Percentiles rank a stretch among this genome's conserved stretches.
These are phyloP conservation scores for Neodiprion virginianus DNA, from an alignment of 1,140 invertebrate genomes.

Conservation along the genomic window DNA sequence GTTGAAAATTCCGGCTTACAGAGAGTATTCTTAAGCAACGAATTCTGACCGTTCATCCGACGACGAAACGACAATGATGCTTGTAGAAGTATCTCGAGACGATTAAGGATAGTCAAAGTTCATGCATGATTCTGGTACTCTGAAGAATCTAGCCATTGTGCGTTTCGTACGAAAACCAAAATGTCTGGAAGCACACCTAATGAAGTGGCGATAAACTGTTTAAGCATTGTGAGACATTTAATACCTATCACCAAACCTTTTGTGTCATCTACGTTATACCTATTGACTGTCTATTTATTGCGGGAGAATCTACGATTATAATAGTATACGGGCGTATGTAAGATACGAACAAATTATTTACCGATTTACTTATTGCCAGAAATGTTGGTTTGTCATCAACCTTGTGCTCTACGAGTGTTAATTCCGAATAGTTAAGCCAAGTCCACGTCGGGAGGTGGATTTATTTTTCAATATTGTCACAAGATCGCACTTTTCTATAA, in stretches of 20 bases:
- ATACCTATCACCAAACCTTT: background rate
- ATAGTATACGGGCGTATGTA: background rate
- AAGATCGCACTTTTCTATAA: background rate
- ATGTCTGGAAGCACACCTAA: slow-evolving; percentile 7
- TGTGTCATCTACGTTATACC: background rate
- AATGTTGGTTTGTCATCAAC: background rate
- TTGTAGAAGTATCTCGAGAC: background rate
- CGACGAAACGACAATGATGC: slow-evolving; percentile 1
- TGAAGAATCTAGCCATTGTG: background rate
- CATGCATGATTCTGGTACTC: background rate
- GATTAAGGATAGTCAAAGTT: background rate
- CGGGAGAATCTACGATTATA: background rate
- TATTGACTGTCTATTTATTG: background rate
- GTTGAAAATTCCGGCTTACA: background rate
- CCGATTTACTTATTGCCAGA: slow-evolving; percentile 2
- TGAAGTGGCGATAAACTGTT: background rate
- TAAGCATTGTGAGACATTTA: slow-evolving; percentile 5
- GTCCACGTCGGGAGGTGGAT: background rate
- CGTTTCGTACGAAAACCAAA: slow-evolving; percentile 3
- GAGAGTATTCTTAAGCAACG: background rate
- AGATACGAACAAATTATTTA: background rate
- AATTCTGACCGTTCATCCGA: background rate
- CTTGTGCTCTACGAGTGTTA: slow-evolving; percentile 4
- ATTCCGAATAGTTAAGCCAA: background rate
- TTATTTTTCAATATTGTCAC: background rate